These are phyloP conservation scores for Ornithorhynchus anatinus DNA, from an alignment of 2,113 vertebrate genomes.

Conservation along the genomic window DNA sequence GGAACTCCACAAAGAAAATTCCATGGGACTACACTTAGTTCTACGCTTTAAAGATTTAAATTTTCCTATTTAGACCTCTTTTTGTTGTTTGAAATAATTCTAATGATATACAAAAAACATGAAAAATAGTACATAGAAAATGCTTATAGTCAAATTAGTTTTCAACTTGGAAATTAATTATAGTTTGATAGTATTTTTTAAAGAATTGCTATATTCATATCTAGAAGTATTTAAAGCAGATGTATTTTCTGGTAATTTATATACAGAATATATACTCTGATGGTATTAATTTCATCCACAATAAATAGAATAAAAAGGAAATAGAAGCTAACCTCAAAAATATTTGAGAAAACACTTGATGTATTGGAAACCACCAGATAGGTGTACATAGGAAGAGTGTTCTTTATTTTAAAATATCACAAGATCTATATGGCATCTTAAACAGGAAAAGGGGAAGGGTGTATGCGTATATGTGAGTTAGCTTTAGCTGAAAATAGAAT, in stretches of 20 bases:
- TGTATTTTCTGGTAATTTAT: not conserved
- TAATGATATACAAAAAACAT: not conserved
- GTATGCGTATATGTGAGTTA: not conserved
- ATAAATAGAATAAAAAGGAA: not conserved
- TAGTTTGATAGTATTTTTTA: not conserved
- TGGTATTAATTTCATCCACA: not conserved
- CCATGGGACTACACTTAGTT: not conserved
- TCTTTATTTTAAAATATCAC: not conserved
- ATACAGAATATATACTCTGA: not conserved
- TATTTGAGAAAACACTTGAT: not conserved
- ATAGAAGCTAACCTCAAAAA: not conserved
- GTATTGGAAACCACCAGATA: not conserved
- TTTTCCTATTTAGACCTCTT: not conserved
- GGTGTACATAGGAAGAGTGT: not conserved
- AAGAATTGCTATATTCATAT: not conserved
- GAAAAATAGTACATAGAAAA: not conserved
- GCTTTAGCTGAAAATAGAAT: not conserved
- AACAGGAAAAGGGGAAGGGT: not conserved
- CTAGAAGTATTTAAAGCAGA: not conserved
- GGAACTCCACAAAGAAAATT: not conserved
- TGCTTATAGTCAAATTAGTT: not conserved
- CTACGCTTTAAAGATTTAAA: not conserved
- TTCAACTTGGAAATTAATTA: constrained; percentile 10
- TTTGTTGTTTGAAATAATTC: not conserved
- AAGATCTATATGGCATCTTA: not conserved